Percentiles rank a stretch among this genome's conserved stretches.
These are phyloP conservation scores for Dufourea novaeangliae DNA, from an alignment of 1,140 invertebrate genomes.

Conservation along the genomic window DNA sequence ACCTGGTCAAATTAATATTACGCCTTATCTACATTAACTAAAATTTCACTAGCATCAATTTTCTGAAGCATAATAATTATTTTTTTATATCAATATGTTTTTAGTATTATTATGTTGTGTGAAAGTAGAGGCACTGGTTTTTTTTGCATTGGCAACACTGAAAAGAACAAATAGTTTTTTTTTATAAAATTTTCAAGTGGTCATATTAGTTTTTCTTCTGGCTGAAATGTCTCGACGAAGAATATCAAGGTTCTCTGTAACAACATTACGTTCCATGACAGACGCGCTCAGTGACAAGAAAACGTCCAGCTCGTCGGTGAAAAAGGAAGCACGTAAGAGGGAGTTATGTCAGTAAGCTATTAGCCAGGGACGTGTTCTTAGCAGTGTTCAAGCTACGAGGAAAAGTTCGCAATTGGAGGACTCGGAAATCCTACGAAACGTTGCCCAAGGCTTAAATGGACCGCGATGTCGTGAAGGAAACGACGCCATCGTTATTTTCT, in stretches of 20 bases:
- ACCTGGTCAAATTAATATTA: too few relatives aligned
- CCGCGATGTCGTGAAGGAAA: slow-evolving; percentile 34
- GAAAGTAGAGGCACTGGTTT: too few relatives aligned
- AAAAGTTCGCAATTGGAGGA: slow-evolving; percentile 32
- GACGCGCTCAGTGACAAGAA: not conserved
- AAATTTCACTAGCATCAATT: too few relatives aligned
- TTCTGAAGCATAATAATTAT: too few relatives aligned
- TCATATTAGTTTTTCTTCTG: too few relatives aligned
- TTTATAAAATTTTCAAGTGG: not conserved
- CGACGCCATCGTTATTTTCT: slow-evolving; percentile 22
- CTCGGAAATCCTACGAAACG: not conserved
- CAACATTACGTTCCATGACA: not conserved
- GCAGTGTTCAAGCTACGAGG: not conserved
- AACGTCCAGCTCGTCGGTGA: not conserved
- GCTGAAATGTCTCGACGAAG: too few relatives aligned
- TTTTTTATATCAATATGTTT: too few relatives aligned
- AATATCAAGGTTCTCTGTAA: not conserved
- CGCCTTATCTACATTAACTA: too few relatives aligned
- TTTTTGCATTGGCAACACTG: too few relatives aligned
- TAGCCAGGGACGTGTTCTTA: slow-evolving; percentile 12
- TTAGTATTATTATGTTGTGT: too few relatives aligned
- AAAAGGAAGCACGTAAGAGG: not conserved
- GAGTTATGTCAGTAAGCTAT: slow-evolving; percentile 16
- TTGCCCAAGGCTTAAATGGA: slow-evolving; percentile 25
- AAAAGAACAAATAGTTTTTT: too few relatives aligned